A percentile compares a stretch with the other conserved stretches of the same genome.
phyloP scores from a whole-genome alignment of 2,888 invertebrate species.

The Erebia aethiops region DNA sequence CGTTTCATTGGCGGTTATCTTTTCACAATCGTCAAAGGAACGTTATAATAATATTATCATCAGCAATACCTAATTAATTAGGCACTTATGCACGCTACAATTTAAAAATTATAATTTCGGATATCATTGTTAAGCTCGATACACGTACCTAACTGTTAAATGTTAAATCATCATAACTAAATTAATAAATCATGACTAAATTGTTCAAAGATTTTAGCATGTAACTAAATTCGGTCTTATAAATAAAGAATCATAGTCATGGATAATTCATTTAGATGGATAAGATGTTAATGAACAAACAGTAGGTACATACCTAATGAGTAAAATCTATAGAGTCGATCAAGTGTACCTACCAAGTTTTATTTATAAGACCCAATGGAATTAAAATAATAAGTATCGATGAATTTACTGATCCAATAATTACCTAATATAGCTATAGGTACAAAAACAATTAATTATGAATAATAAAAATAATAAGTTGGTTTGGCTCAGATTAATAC shows the following conservation, averaged over 20 bases:
- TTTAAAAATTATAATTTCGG: not conserved
- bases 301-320: not conserved
- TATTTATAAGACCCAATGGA: constrained; percentile 12
- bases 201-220: constrained; percentile 3
- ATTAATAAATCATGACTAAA: not conserved
- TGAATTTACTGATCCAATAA: not conserved
- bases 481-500: not conserved
- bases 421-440: not conserved
- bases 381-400: not conserved
- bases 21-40: constrained; percentile 37
- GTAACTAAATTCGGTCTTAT: not conserved
- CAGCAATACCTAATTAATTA: constrained; percentile 48
- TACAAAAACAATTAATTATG: not conserved
- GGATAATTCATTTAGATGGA: not conserved
- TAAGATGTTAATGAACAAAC: not conserved
- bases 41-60: constrained; percentile 45
- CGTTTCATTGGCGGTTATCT: constrained; percentile 23
- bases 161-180: not conserved
- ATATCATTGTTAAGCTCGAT: not conserved
- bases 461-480: not conserved
- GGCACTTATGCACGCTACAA: constrained; percentile 65
- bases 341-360: too few relatives aligned
- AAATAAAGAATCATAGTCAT: constrained; percentile 5
- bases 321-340: not conserved
- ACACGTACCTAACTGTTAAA: too few relatives aligned